Base-by-base conservation (phyloP, 1,140 invertebrate genomes). In the Meloidogyne chitwoodi region DNA sequence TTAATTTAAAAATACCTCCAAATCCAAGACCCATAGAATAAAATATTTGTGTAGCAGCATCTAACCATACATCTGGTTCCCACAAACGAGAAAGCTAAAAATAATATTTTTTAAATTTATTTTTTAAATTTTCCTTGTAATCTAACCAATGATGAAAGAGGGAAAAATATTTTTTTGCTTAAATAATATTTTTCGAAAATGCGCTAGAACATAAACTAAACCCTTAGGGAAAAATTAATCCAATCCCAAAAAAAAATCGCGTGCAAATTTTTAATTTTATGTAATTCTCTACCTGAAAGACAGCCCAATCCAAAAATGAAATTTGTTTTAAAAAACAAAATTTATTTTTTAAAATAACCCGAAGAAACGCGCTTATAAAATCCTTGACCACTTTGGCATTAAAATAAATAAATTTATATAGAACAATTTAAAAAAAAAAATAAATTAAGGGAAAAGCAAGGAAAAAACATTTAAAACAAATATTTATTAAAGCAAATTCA, bases 31-130 rank as follows among this genome's bases (percentile, higher is more conserved):
- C 95, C 69, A 98, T 89, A 0, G 94, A 96, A 88, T 97, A 98
- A 89, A 98, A 98, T 81, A 98, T 97, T 88, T 98, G 95, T 0
- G 94, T 96, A 3, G 93, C 95, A 0, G 95, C 95, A 89, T 96
- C 94, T 24, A 96, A 87, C 95, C 95, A 98, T 0, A 97, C 95
- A 16, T 83, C 81, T 19, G 85, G 85, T 67, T 86, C 79, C 56
- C 64, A 80, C 6, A 85, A 74, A 77, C 80, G 83, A 48, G 65
- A 75, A 27, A 85, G 76, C 84, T 85, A 76, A 69, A 87, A 38
- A 38, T n/a, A n/a, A n/a, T n/a, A n/a, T n/a, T n/a, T n/a, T 8
- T 38, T 6, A 38, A 6, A 6, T 56, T 56, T 24, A 61, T 31
- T 38, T 38, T 38, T 38, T 38, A n/a, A n/a, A n/a, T n/a, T n/a